Percentiles rank a stretch among this genome's conserved stretches.
phyloP scores from a whole-genome alignment of 53 echinoderm and acorn worm genomes.

The Antedon mediterranea region DNA sequence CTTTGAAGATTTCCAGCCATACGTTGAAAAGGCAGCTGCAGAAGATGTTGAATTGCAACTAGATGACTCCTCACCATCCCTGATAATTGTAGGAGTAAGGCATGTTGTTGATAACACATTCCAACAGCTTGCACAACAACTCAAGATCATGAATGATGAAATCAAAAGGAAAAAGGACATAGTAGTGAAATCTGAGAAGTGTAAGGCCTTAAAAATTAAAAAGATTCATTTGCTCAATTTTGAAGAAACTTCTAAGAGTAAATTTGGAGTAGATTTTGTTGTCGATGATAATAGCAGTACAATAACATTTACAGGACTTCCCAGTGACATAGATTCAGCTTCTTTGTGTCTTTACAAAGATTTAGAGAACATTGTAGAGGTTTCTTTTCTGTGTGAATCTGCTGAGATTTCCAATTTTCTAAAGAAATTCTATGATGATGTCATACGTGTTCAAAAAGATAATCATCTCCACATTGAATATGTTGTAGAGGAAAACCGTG shows the following conservation, averaged over 20 bases:
- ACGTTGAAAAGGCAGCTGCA: neutral
- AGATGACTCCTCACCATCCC: neutral
- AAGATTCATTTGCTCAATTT: neutral
- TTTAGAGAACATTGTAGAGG: neutral
- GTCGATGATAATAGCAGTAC: neutral
- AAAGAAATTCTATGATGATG: neutral
- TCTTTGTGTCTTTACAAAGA: neutral
- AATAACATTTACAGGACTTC: neutral
- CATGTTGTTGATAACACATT: neutral
- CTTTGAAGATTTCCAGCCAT: neutral
- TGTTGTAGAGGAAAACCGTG: neutral
- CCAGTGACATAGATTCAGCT: neutral
- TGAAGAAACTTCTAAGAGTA: neutral
- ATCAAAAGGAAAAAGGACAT: neutral
- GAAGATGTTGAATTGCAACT: neutral
- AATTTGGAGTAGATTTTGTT: neutral
- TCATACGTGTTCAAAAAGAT: neutral
- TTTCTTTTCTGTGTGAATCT: neutral
- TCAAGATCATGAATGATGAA: neutral
- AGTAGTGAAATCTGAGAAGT: neutral
- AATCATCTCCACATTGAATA: neutral
- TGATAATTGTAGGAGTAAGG: neutral
- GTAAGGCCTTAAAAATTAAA: neutral
- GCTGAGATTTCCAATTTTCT: neutral
- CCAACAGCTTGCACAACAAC: no score